Evolutionary conservation across 2,888 invertebrate species (phyloP), one percentile per base, ranked within the genome.

Genomic region (Acrobasis repandana): DNA sequence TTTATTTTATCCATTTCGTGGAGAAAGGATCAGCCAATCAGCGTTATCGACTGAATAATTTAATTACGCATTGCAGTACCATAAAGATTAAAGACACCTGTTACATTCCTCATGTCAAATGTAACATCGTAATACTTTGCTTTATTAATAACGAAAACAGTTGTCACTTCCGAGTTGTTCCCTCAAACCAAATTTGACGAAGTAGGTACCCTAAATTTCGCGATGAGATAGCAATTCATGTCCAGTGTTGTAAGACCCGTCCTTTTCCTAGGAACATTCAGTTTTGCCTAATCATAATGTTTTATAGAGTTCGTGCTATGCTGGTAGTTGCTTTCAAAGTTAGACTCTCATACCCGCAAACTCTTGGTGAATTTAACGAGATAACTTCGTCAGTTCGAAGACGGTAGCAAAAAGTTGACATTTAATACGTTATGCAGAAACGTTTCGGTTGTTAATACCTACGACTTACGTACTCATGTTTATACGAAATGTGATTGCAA

Each of bases 351-450:
- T 77, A 67, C 72, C 77, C 69, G 73, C 80, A 82, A 84, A 86
- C 83, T 86, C 80, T 79, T 63, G 79, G 85, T 85, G 86, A 85
- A 86, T 84, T 86, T 87, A 87, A 87, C 82, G 85, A 87, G 86
- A 81, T 87, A 87, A 87, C 80, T 87, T 87, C 74, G 77, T 81
- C 83, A 77, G 79, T 77, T 76, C 58, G 64, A 71, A 75, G 77
- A 80, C 69, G 74, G 71, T 67, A 67, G 74, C 69, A 84, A 83
- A 83, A 84, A 83, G 80, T 75, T 74, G 71, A 76, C 73, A 68
- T 70, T 71, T 67, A 71, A 65, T 70, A 61, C 58, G 63, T 65
- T n/a, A 10, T 48, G 48, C 28, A 16, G 16, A 18, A 2, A 20
- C 9, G 6, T 48, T 48, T 8, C n/a, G 48, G 8, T 20, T 48